Conservation (phyloP, 2,888 invertebrate genomes). For the Dasysyrphus albostriatus region DNA sequence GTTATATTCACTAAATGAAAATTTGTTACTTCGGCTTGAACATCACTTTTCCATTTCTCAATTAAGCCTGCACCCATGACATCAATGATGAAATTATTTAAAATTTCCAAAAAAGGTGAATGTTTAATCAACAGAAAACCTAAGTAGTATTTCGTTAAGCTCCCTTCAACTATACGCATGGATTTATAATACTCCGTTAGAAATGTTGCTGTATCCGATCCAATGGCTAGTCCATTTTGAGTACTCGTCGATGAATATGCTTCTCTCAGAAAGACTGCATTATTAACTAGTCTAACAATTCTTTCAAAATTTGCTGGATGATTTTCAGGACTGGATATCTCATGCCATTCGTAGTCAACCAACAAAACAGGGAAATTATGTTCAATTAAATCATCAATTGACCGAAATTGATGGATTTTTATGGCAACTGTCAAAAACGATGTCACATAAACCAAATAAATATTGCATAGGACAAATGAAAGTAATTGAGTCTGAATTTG, state of each 20-base stretch:
- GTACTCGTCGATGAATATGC: not conserved
- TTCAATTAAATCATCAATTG: constrained; percentile 41
- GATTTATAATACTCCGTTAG: not conserved
- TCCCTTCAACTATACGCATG: not conserved
- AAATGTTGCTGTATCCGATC: constrained; percentile 12
- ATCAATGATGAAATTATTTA: too few relatives aligned
- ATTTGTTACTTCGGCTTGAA: not conserved
- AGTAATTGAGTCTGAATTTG: constrained; percentile 21
- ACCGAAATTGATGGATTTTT: constrained; percentile 15
- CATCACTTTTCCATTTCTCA: constrained; percentile 7
- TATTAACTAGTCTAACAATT: not conserved
- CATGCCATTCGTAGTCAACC: not conserved
- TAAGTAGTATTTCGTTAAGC: not conserved
- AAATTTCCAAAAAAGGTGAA: constrained; percentile 1
- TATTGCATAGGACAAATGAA: constrained; percentile 19
- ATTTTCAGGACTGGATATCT: not conserved
- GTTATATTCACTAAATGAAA: not conserved
- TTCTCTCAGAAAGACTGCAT: not conserved
- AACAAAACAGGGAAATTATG: constrained; percentile 30
- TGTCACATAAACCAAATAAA: constrained; percentile 27
- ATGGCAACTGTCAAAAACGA: constrained; percentile 45
- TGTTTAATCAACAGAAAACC: not conserved
- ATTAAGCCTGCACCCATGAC: constrained; percentile 8
- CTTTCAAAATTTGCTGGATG: not conserved
- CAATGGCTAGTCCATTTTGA: not conserved